Evolutionary conservation across 2,113 vertebrate species (phyloP).

Genomic region (Prunella himalayana): DNA sequence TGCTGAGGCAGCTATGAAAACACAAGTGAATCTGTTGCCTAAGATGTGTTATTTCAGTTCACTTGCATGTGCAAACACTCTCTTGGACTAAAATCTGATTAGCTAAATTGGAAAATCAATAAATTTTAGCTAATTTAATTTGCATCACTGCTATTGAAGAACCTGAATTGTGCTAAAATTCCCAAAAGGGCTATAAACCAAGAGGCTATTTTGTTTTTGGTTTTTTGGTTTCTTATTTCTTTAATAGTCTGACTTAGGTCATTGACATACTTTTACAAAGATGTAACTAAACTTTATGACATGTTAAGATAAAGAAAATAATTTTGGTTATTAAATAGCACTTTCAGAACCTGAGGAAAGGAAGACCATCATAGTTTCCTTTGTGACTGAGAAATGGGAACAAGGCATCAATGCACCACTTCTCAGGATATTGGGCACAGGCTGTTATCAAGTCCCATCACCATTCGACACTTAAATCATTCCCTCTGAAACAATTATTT

Average conservation of each 20-base stretch:
- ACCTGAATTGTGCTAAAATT: background rate
- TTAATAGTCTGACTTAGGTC: background rate
- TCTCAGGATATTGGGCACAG: background rate
- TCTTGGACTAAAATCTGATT: background rate
- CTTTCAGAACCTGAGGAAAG: background rate
- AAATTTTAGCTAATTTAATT: background rate
- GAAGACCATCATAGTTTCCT: background rate
- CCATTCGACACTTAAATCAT: background rate
- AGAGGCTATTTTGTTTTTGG: background rate
- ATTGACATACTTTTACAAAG: background rate
- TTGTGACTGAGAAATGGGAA: background rate
- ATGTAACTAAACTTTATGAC: background rate
- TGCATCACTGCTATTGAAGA: background rate
- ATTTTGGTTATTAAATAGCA: background rate
- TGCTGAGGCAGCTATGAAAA: background rate
- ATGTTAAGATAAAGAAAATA: background rate
- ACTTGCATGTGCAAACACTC: background rate
- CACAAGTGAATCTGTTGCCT: background rate
- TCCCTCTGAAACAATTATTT: background rate
- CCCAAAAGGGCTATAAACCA: background rate
- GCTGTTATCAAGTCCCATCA: background rate
- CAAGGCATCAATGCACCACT: background rate
- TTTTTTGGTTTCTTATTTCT: no score
- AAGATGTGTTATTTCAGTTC: background rate
- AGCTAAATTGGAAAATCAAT: background rate